Percentiles rank a stretch among this genome's conserved stretches.
These are phyloP conservation scores for Priocnemis perturbator DNA, from an alignment of 2,888 invertebrate species.

Conservation along the genomic window DNA sequence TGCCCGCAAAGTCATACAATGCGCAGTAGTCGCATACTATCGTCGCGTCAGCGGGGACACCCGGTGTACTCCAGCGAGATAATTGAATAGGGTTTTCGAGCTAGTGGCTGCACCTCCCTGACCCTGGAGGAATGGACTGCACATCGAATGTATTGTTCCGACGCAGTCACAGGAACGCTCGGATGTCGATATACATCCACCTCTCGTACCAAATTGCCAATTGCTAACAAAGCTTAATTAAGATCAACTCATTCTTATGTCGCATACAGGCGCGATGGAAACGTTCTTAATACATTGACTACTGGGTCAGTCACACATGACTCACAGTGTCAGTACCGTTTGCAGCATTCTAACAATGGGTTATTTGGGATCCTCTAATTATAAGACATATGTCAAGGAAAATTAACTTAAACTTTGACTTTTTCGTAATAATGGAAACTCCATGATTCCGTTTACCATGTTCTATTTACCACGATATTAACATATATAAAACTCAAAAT, in stretches of 20 bases:
- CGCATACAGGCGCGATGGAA: neutral
- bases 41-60: conserved; percentile 47
- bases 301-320: too few relatives aligned
- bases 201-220: conserved; percentile 51
- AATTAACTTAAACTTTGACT: too few relatives aligned
- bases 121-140: conserved; percentile 55
- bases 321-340: too few relatives aligned
- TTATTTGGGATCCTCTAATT: too few relatives aligned
- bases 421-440: too few relatives aligned
- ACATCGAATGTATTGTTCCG: conserved; percentile 62
- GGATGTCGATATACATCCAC: conserved; percentile 54
- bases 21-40: conserved; percentile 38
- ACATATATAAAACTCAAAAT: too few relatives aligned
- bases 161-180: conserved; percentile 66
- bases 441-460: too few relatives aligned
- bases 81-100: conserved; percentile 69
- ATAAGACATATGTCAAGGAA: too few relatives aligned
- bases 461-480: too few relatives aligned
- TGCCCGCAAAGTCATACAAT: conserved; percentile 12
- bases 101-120: conserved; percentile 47
- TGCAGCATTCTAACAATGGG: too few relatives aligned
- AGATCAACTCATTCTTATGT: conserved; percentile 54
- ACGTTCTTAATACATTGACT: too few relatives aligned
- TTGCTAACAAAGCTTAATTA: conserved; percentile 65
- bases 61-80: conserved; percentile 63